Percentiles rank a stretch among this genome's conserved stretches.
Evolutionary conservation across 2,797 vertebrate genomes (phyloP).

Genomic region (Mycteria americana): DNA sequence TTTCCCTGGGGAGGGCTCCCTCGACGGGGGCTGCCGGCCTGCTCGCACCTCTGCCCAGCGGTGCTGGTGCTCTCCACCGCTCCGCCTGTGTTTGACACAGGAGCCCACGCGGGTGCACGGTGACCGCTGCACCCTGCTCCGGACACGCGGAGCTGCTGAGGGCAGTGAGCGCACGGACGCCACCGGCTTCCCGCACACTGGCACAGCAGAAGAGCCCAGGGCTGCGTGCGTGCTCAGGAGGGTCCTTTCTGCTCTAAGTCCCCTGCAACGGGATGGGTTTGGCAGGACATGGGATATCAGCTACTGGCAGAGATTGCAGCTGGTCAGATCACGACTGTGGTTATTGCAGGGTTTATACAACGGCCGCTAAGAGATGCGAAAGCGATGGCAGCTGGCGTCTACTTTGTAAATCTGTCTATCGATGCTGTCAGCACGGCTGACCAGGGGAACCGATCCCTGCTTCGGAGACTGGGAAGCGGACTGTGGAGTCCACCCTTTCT

Average conservation of each 20-base stretch:
- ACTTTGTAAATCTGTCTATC: not conserved
- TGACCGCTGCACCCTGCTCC: not conserved
- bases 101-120: not conserved
- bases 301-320: not conserved
- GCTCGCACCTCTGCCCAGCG: not conserved
- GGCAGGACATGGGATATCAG: accelerated
- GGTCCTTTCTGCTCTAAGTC: not conserved
- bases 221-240: accelerated
- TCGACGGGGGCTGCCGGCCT: no score
- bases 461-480: not conserved
- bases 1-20: no score
- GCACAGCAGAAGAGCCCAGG: not conserved
- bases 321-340: not conserved
- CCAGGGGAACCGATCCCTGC: not conserved
- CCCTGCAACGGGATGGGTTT: not conserved
- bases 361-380: not conserved
- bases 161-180: not conserved
- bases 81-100: accelerated
- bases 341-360: accelerated
- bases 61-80: not conserved
- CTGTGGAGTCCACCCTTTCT: not conserved
- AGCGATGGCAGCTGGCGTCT: accelerated
- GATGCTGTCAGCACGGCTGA: no score
- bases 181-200: accelerated
- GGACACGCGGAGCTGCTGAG: not conserved